These are phyloP conservation scores for Ctenosaura bakeri DNA, from an alignment of 2,797 vertebrate genomes.

Conservation along the genomic window DNA sequence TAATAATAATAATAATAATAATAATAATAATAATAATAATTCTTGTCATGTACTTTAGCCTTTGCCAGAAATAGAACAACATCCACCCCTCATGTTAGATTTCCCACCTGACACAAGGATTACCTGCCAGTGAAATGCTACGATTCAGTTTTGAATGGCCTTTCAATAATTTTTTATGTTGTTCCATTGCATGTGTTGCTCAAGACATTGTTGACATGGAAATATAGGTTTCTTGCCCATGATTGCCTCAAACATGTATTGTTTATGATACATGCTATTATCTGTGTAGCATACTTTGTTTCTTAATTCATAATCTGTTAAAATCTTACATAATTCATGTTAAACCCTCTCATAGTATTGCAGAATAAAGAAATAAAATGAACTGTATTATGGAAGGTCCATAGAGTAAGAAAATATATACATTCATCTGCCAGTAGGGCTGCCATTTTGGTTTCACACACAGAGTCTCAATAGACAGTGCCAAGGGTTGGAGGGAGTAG, in stretches of 20 bases:
- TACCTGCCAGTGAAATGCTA: not conserved
- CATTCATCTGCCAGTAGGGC: too few species aligned
- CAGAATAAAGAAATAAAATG: not conserved
- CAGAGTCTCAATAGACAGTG: too few species aligned
- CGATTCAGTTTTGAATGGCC: not conserved
- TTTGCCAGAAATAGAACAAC: not conserved
- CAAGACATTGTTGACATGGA: conserved; percentile 16
- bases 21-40: not conserved
- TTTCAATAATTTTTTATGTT: not conserved
- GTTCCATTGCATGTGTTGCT: conserved; percentile 23
- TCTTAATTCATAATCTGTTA: not conserved
- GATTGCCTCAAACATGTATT: conserved; percentile 19
- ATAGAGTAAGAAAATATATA: too few species aligned
- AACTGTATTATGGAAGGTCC: too few species aligned
- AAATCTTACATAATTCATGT: not conserved
- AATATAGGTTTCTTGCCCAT: conserved; percentile 4
- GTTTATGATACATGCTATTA: not conserved
- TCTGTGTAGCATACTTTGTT: not conserved
- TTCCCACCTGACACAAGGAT: not conserved
- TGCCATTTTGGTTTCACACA: too few species aligned
- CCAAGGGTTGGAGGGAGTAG: too few species aligned
- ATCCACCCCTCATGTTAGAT: not conserved
- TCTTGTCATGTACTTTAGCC: not conserved
- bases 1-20: not conserved
- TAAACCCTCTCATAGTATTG: not conserved